Evolutionary conservation across 2,888 invertebrate species (phyloP).

Genomic region (Cerastoderma edule): DNA sequence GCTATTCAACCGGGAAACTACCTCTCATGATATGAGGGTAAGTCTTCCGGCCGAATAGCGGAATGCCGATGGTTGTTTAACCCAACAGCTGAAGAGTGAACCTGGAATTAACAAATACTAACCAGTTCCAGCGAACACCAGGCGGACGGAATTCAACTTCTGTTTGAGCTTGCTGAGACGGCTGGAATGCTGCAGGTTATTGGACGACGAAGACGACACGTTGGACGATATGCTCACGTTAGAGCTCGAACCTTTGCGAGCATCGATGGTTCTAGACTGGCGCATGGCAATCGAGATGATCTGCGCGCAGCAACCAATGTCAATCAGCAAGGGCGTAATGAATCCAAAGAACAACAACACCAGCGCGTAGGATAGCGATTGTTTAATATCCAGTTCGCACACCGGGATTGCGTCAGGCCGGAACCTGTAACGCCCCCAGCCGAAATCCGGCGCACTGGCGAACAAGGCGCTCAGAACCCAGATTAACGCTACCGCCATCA

Average conservation of each 20-base stretch:
- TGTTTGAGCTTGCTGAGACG: slow-evolving; percentile 54
- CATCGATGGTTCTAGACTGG: slow-evolving; percentile 62
- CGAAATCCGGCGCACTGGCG: slow-evolving; percentile 66
- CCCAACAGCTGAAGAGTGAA: no score
- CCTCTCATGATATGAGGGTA: no score
- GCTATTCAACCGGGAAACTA: no score
- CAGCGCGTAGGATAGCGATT: slow-evolving; percentile 55
- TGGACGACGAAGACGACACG: slow-evolving; percentile 35
- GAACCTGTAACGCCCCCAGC: slow-evolving; percentile 75
- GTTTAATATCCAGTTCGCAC: slow-evolving; percentile 61
- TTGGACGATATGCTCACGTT: slow-evolving; percentile 29
- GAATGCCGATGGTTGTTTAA: no score
- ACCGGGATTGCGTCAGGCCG: slow-evolving; percentile 72
- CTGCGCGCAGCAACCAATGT: slow-evolving; percentile 65
- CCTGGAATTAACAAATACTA: no score
- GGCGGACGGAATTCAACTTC: slow-evolving; percentile 54
- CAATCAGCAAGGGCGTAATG: slow-evolving; percentile 58
- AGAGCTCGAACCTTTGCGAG: slow-evolving; percentile 50
- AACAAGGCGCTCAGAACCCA: slow-evolving; percentile 69
- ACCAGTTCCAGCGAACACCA: slow-evolving; percentile 59
- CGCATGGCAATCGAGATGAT: slow-evolving; percentile 66
- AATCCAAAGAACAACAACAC: slow-evolving; percentile 63
- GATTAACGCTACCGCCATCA: slow-evolving; percentile 52
- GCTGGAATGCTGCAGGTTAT: slow-evolving; percentile 24
- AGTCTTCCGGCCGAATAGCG: no score